Percentiles rank a stretch among this genome's conserved stretches.
Evolutionary conservation across 2,113 vertebrate species (phyloP).

Genomic region (Crotalus viridis): DNA sequence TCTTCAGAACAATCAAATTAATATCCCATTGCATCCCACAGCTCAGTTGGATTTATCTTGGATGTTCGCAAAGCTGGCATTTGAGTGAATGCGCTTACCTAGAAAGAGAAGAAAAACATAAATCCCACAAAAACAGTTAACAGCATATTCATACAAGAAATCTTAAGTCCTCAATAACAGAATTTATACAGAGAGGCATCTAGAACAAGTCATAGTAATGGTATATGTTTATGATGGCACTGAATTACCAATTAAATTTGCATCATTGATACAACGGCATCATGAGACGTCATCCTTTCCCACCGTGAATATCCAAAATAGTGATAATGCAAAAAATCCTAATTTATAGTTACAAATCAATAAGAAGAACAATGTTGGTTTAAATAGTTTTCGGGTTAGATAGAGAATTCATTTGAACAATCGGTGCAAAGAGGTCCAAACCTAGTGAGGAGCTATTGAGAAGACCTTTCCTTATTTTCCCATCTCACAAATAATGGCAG

Average conservation of each 20-base stretch:
- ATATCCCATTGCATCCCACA: constrained; percentile 55
- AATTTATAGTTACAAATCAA: not conserved
- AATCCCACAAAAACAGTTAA: constrained; percentile 48
- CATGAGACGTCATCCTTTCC: not conserved
- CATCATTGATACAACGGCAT: not conserved
- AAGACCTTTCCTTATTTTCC: not conserved
- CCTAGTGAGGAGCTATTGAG: not conserved
- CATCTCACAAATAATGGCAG: not conserved
- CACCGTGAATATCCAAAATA: not conserved
- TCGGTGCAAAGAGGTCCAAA: not conserved
- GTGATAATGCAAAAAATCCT: not conserved
- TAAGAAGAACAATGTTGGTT: not conserved
- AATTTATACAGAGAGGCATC: not conserved
- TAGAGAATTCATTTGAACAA: not conserved
- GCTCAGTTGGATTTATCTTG: constrained; percentile 91
- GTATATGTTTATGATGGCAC: not conserved
- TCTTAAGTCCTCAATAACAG: constrained; percentile 3
- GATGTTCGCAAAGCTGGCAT: constrained; percentile 84
- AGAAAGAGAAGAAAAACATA: constrained; percentile 62
- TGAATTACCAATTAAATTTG: not conserved
- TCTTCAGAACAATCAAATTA: constrained; percentile 65
- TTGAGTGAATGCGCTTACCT: constrained; percentile 92
- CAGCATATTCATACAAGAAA: constrained; percentile 53
- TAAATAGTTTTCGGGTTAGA: not conserved
- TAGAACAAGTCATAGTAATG: not conserved